Percentiles rank a stretch among this genome's conserved stretches.
Conservation (phyloP, 53 echinoderm and acorn worm genomes). For the Mesocentrotus franciscanus region DNA sequence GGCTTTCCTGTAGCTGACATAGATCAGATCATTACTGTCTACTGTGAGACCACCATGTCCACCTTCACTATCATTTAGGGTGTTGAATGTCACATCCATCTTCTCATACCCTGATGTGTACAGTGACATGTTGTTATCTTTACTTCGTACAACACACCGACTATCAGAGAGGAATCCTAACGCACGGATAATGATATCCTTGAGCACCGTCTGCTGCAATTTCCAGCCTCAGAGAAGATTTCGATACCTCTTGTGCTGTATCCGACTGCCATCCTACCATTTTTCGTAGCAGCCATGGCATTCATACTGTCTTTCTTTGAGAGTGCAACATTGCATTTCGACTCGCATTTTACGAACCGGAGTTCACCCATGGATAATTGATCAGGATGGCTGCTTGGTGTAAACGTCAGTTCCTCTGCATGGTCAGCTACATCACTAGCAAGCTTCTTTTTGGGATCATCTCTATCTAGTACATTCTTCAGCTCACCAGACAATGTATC, state of each 20-base stretch:
- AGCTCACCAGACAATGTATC: not conserved
- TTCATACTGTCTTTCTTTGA: not conserved
- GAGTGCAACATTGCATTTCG: not conserved
- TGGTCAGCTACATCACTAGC: not conserved
- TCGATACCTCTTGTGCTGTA: not conserved
- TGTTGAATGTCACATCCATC: not conserved
- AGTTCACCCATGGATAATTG: not conserved
- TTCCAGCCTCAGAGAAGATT: not conserved
- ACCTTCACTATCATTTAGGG: not conserved
- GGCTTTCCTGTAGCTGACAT: slow-evolving; percentile 28
- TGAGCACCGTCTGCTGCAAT: not conserved
- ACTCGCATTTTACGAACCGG: not conserved
- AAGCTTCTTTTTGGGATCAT: not conserved
- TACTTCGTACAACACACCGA: not conserved
- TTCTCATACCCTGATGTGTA: not conserved
- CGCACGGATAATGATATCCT: not conserved
- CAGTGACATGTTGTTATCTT: not conserved
- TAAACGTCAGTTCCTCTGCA: not conserved
- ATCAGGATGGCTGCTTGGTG: not conserved
- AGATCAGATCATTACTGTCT: slow-evolving; percentile 42
- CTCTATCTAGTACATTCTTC: not conserved
- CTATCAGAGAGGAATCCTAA: not conserved
- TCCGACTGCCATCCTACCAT: not conserved
- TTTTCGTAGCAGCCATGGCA: not conserved
- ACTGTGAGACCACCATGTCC: not conserved